These are phyloP conservation scores for Leucoraja erinaceus DNA, from an alignment of 2,113 vertebrate species.

Conservation along the genomic window DNA sequence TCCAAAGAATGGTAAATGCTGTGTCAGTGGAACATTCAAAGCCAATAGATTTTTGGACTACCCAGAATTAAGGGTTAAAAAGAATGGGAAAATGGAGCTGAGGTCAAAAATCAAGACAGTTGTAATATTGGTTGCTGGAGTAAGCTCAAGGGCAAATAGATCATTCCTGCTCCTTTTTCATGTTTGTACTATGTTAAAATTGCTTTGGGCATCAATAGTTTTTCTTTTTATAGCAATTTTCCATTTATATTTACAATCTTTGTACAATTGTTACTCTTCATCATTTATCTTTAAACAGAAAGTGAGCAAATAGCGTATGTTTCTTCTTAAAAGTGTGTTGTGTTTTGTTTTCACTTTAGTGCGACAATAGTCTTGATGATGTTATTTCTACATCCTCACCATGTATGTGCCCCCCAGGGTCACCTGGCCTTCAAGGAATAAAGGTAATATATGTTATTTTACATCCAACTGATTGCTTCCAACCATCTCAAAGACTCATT, in stretches of 20 bases:
- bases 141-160: too few species aligned
- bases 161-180: too few species aligned
- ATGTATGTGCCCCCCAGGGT: constrained; percentile 79
- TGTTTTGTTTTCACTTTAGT: constrained; percentile 13
- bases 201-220: too few species aligned
- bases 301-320: not conserved
- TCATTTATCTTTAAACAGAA: not conserved
- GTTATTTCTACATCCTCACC: constrained; percentile 68
- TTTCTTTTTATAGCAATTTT: too few species aligned
- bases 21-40: too few species aligned
- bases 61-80: too few species aligned
- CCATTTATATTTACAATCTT: not conserved
- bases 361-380: constrained; percentile 47
- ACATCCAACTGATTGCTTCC: not conserved
- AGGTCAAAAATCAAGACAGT: too few species aligned
- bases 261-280: not conserved
- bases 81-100: too few species aligned
- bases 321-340: not conserved
- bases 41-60: too few species aligned
- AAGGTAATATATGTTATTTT: constrained; percentile 55
- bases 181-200: too few species aligned
- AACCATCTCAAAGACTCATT: not conserved
- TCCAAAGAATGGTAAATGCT: too few species aligned
- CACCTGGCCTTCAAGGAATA: constrained; percentile 71
- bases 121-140: too few species aligned